Evolutionary conservation across 2,797 vertebrate species (phyloP).

Genomic region (Enteromius afrohamiltoni): DNA sequence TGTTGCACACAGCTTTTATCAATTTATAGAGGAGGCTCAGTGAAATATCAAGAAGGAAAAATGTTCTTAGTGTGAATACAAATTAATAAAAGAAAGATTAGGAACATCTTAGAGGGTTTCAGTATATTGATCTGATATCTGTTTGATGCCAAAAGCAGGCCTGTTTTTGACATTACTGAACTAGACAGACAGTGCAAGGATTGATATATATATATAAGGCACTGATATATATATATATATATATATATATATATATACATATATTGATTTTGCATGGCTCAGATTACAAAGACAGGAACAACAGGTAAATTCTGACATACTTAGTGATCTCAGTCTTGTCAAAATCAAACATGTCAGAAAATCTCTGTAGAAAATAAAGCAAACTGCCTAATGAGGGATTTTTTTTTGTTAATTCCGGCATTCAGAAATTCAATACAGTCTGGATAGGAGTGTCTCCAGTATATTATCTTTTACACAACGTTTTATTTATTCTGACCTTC

Average conservation of each 20-base stretch:
- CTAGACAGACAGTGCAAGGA: background rate
- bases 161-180: background rate
- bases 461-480: background rate
- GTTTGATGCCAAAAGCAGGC: background rate
- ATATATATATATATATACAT: background rate
- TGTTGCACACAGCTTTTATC: background rate
- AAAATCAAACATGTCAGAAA: background rate
- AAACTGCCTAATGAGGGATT: background rate
- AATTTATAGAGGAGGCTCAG: slow-evolving; percentile 5
- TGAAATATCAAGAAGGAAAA: slow-evolving; percentile 20
- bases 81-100: slow-evolving; percentile 9
- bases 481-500: background rate
- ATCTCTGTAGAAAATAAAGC: background rate
- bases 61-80: background rate
- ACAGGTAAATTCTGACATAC: background rate
- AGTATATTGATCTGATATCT: background rate
- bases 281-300: background rate
- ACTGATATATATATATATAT: background rate
- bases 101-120: background rate
- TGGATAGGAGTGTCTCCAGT: background rate
- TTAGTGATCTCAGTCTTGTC: background rate
- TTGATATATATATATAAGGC: too few relatives aligned
- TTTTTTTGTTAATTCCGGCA: background rate
- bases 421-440: background rate
- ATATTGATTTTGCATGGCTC: background rate